These are phyloP conservation scores for Anser brachyrhynchus DNA, from an alignment of 2,113 vertebrate genomes.

Conservation along the genomic window DNA sequence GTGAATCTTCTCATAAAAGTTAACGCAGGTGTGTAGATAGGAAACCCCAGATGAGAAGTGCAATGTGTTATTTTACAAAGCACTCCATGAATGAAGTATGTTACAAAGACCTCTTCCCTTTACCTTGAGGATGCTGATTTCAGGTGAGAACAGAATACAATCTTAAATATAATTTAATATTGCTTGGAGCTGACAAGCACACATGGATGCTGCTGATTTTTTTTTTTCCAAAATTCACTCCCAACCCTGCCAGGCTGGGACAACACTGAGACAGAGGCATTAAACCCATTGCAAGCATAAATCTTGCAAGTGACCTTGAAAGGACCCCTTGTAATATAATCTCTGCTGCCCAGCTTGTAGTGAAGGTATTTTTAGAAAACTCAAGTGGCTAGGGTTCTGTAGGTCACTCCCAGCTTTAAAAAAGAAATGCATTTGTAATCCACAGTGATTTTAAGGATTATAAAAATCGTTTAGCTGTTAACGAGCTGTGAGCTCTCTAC, in stretches of 20 bases:
- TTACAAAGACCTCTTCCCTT: neutral
- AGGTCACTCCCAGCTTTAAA: neutral
- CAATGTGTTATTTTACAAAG: neutral
- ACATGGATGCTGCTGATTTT: neutral
- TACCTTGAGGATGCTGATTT: neutral
- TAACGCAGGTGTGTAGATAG: neutral
- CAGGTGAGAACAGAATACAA: neutral
- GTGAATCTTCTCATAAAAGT: neutral
- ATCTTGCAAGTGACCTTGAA: conserved; percentile 23
- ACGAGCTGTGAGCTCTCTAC: neutral
- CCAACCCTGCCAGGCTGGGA: neutral
- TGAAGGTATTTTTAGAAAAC: conserved; percentile 27
- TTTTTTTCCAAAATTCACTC: neutral
- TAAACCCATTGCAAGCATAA: neutral
- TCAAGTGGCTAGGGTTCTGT: neutral
- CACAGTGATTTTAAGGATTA: conserved; percentile 22
- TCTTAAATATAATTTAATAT: neutral
- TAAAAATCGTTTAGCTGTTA: neutral
- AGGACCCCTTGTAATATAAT: neutral
- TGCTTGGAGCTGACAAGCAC: neutral
- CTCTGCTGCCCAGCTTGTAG: neutral
- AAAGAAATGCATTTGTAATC: conserved; percentile 26
- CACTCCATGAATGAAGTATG: neutral
- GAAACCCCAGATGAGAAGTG: neutral
- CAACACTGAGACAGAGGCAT: neutral